These are phyloP conservation scores for Tinamus major DNA, from an alignment of 2,797 vertebrate genomes.

Conservation along the genomic window DNA sequence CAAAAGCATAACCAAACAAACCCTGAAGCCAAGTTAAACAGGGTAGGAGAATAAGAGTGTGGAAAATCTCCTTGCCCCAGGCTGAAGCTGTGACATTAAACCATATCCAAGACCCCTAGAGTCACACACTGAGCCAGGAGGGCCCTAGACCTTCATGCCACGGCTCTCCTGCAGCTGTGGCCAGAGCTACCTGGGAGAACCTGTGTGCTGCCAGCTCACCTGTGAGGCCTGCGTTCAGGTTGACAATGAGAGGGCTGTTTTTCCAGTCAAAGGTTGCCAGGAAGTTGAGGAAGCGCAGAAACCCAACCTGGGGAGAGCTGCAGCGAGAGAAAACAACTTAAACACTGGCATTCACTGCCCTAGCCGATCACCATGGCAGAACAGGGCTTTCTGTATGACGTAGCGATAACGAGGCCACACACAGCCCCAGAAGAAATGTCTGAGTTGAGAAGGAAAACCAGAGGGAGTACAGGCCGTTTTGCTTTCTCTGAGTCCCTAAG, in stretches of 20 bases:
- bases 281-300: constrained; percentile 93
- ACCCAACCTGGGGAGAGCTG: constrained; percentile 95
- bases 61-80: neutral
- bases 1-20: neutral
- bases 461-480: rapidly evolving
- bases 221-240: constrained; percentile 89
- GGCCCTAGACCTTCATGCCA: rapidly evolving
- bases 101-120: neutral
- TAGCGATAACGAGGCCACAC: neutral
- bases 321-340: neutral
- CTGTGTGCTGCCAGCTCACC: constrained; percentile 76
- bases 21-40: neutral
- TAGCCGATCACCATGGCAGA: neutral
- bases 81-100: neutral
- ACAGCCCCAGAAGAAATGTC: neutral
- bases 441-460: neutral
- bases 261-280: constrained; percentile 95
- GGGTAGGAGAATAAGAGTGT: neutral
- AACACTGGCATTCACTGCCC: neutral
- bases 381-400: neutral
- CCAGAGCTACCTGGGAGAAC: too few species aligned
- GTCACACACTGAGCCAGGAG: neutral
- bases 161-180: neutral
- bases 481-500: neutral
- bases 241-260: constrained; percentile 92